Evolutionary conservation across 2,113 vertebrate species (phyloP), one percentile per base, ranked within the genome.

Genomic region (Indicator indicator): DNA sequence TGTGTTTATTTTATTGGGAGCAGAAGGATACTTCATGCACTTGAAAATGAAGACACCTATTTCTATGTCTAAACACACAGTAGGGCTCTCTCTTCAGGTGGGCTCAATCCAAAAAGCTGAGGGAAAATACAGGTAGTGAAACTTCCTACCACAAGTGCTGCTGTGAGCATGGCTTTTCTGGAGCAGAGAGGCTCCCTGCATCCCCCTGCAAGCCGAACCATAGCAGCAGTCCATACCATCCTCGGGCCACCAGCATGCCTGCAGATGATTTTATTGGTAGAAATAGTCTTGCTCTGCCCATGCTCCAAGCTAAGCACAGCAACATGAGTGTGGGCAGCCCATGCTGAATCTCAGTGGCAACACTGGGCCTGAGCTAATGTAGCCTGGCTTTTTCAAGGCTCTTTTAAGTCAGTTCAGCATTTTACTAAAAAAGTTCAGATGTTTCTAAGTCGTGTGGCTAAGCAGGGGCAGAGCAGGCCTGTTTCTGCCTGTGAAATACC

Each of bases 311-410:
- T 16, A 10, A 48, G 71, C 65, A 62, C 56, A 77, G 55, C 59
- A 13, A 12, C 32, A 0, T 4, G 38, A 54, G 50, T 36, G 28
- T 0, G 0, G 67, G 20, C 74, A 38, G 23, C 0, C 48, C 38
- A 0, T 4, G 14, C 67, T 44, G 30, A 55, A 62, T 17, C 76
- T 72, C 48, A 5, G 58, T 6, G 58, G 9, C n/a, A 54, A 16
- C 26, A 1, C 70, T 5, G 3, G 15, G 20, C 56, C 64, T 65
- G 3, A 11, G 28, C 55, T 54, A 23, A 5, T 0, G 5, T 1
- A 38, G 12, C 26, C 26, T 30, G 58, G 55, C 26, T 84, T 84
- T 60, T 38, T 4, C 75, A 87, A 42, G 62, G 13, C 54, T 44
- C 24, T 23, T 6, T 18, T 9, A 18, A 65, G 33, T 27, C 71